Evolutionary conservation across 2,888 invertebrate species (phyloP).

Genomic region (Coleophora deauratella): DNA sequence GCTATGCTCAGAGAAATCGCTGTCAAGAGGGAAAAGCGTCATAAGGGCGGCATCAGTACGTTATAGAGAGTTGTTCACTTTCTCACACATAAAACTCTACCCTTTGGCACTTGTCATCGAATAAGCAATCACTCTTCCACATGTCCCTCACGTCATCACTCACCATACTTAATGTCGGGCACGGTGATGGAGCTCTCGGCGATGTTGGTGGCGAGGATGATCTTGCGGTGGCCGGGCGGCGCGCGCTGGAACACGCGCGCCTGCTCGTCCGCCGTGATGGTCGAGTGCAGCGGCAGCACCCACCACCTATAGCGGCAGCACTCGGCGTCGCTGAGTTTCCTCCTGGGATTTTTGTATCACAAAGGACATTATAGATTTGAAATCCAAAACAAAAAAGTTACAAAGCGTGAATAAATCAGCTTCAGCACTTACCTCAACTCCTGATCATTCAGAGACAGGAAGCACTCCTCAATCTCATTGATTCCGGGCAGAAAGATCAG

Average conservation of each 20-base stretch:
- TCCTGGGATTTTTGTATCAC: slow-evolving; percentile 19
- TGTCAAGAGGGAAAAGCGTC: too few relatives aligned
- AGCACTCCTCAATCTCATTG: slow-evolving; percentile 85
- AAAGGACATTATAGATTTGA: too few relatives aligned
- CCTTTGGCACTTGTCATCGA: too few relatives aligned
- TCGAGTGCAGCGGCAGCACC: slow-evolving; percentile 80
- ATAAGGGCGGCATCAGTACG: too few relatives aligned
- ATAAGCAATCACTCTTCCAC: too few relatives aligned
- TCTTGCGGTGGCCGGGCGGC: slow-evolving; percentile 80
- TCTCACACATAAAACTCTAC: too few relatives aligned
- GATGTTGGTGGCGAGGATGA: slow-evolving; percentile 92
- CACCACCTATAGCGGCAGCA: slow-evolving; percentile 59
- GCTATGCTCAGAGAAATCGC: too few relatives aligned
- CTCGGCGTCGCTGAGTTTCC: slow-evolving; percentile 30
- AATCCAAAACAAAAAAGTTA: too few relatives aligned
- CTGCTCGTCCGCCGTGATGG: slow-evolving; percentile 86
- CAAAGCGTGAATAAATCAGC: too few relatives aligned
- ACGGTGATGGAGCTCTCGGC: slow-evolving; percentile 95
- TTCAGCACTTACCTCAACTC: slow-evolving; percentile 32
- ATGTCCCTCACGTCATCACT: too few relatives aligned
- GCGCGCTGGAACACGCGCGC: slow-evolving; percentile 73
- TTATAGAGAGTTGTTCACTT: too few relatives aligned
- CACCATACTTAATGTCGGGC: slow-evolving; percentile 88
- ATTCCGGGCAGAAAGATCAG: slow-evolving; percentile 93
- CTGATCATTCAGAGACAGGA: slow-evolving; percentile 46